Evolutionary conservation across 1,140 invertebrate species (phyloP).

Genomic region (Hylyphantes graminicola): DNA sequence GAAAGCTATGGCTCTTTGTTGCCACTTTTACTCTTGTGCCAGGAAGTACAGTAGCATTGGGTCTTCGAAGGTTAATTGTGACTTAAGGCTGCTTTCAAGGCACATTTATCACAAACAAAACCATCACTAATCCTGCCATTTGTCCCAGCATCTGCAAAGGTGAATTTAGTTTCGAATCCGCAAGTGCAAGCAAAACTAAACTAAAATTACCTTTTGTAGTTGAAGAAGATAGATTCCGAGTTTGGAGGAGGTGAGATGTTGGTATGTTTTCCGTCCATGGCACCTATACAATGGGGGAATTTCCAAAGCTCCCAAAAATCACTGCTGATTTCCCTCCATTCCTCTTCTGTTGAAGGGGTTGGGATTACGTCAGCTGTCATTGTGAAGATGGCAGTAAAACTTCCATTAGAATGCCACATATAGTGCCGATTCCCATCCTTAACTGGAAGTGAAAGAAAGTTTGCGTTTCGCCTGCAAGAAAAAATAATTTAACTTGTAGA

Average conservation of each 20-base stretch:
- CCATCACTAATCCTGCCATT: no score
- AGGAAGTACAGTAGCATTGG: not conserved
- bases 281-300: not conserved
- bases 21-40: no score
- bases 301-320: not conserved
- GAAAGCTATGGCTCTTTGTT: no score
- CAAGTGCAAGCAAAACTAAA: conserved; percentile 70
- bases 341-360: not conserved
- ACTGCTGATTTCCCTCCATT: not conserved
- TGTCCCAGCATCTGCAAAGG: no score
- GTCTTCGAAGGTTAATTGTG: no score
- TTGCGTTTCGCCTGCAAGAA: no score
- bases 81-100: conserved; percentile 15
- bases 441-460: no score
- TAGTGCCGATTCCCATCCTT: no score
- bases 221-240: conserved; percentile 69
- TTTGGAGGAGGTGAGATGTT: not conserved
- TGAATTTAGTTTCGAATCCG: conserved; percentile 67
- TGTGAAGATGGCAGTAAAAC: no score
- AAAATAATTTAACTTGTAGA: no score
- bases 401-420: no score
- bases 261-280: not conserved
- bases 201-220: conserved; percentile 71
- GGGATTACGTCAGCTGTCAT: not conserved
- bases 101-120: not conserved